phyloP scores from a whole-genome alignment of 2,113 vertebrate genomes.

The Todiramphus saurophagus region DNA sequence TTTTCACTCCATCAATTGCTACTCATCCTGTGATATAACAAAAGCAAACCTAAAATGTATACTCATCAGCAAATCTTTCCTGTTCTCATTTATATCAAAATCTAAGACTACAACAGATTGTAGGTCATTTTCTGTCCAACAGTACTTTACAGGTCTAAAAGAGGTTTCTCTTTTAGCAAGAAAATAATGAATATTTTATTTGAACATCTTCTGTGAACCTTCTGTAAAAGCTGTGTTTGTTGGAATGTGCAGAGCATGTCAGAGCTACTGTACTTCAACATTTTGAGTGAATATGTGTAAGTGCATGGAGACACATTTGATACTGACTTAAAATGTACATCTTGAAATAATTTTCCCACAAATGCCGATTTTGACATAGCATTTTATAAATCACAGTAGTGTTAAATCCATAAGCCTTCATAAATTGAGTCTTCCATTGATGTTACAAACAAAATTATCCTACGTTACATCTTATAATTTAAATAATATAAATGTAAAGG shows the following conservation, averaged over 20 bases:
- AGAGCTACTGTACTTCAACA: conserved; percentile 57
- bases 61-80: conserved; percentile 44
- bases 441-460: neutral
- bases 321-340: neutral
- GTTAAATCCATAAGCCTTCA: neutral
- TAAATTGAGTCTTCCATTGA: neutral
- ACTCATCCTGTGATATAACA: conserved; percentile 19
- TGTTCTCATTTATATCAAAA: conserved; percentile 55
- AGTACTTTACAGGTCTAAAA: conserved; percentile 5
- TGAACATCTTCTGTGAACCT: conserved; percentile 55
- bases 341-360: neutral
- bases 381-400: neutral
- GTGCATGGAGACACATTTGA: neutral
- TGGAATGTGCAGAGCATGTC: conserved; percentile 62
- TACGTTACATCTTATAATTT: no score
- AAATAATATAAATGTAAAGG: neutral
- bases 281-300: conserved; percentile 5
- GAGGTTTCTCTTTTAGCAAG: conserved; percentile 50
- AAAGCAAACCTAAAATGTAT: conserved; percentile 53
- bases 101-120: conserved; percentile 23
- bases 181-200: conserved; percentile 73
- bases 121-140: conserved; percentile 60
- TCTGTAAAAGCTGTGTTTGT: conserved; percentile 64
- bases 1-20: conserved; percentile 69
- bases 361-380: neutral